Evolutionary conservation across 2,113 vertebrate species (phyloP).

Genomic region (Lipotes vexillifer): DNA sequence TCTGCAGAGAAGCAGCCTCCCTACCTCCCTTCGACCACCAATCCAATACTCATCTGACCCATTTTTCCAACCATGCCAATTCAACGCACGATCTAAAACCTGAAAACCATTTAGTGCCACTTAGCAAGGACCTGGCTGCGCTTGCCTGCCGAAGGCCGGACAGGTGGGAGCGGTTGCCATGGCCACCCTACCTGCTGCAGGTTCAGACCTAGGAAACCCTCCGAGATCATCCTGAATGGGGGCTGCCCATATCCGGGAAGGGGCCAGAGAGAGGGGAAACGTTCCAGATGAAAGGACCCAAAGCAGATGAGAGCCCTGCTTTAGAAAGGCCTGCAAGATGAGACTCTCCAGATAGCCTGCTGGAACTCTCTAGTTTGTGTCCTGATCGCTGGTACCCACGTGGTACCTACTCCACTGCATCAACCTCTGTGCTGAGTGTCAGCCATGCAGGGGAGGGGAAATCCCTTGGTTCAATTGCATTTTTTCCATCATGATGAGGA

Average conservation of each 20-base stretch:
- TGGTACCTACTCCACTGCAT: neutral
- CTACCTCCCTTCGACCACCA: neutral
- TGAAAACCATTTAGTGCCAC: neutral
- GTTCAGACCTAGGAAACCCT: neutral
- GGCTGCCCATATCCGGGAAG: neutral
- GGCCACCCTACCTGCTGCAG: neutral
- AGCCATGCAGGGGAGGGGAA: neutral
- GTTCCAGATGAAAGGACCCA: neutral
- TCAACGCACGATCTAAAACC: neutral
- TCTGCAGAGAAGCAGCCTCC: neutral
- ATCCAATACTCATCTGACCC: neutral
- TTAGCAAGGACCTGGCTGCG: neutral
- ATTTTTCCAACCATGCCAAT: neutral
- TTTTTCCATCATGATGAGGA: conserved; percentile 82
- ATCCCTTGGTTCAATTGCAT: conserved; percentile 53
- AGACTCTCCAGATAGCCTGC: neutral
- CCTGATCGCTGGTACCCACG: neutral
- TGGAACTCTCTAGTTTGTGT: neutral
- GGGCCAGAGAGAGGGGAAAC: neutral
- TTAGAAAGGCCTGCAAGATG: neutral
- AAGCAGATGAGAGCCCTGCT: neutral
- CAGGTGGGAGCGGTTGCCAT: neutral
- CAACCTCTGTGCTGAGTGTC: neutral
- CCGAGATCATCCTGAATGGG: neutral
- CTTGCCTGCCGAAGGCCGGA: neutral